Evolutionary conservation across 2,113 vertebrate species (phyloP).

Genomic region (Neolamprologus cancellatus): DNA sequence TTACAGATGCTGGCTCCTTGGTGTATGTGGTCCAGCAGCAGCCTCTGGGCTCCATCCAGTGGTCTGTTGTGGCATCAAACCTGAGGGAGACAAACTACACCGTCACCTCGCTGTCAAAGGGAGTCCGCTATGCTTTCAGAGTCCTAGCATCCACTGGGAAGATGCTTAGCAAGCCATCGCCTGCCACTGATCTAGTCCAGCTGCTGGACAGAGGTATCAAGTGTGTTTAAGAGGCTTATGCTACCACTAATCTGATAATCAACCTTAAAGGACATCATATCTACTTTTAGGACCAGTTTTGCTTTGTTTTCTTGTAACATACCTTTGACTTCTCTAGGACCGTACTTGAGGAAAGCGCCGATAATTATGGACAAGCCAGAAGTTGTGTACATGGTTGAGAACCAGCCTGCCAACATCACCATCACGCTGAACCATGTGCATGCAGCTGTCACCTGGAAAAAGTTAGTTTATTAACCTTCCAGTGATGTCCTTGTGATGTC

Average conservation of each 20-base stretch:
- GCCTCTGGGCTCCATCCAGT: constrained; percentile 83
- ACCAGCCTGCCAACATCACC: constrained; percentile 77
- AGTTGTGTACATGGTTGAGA: constrained; percentile 82
- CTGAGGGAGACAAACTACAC: constrained; percentile 77
- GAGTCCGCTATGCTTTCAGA: constrained; percentile 84
- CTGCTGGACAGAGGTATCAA: constrained; percentile 80
- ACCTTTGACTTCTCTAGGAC: constrained; percentile 63
- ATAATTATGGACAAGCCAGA: constrained; percentile 87
- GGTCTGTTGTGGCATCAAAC: constrained; percentile 76
- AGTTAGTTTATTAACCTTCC: constrained; percentile 55
- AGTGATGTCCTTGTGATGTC: not conserved
- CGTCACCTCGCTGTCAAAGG: constrained; percentile 77
- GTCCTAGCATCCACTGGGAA: constrained; percentile 83
- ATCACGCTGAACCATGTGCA: constrained; percentile 90
- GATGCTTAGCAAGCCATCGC: constrained; percentile 85
- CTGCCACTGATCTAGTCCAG: constrained; percentile 76
- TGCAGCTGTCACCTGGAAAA: constrained; percentile 85
- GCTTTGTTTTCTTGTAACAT: not conserved
- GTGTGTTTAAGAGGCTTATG: not conserved
- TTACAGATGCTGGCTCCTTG: constrained; percentile 75
- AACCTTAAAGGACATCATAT: not conserved
- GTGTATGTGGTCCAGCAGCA: constrained; percentile 89
- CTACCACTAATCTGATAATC: not conserved
- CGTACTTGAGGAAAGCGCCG: constrained; percentile 80
- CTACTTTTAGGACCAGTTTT: not conserved